Base-by-base conservation (phyloP, 2,113 vertebrate species). In the Hystrix cristata region DNA sequence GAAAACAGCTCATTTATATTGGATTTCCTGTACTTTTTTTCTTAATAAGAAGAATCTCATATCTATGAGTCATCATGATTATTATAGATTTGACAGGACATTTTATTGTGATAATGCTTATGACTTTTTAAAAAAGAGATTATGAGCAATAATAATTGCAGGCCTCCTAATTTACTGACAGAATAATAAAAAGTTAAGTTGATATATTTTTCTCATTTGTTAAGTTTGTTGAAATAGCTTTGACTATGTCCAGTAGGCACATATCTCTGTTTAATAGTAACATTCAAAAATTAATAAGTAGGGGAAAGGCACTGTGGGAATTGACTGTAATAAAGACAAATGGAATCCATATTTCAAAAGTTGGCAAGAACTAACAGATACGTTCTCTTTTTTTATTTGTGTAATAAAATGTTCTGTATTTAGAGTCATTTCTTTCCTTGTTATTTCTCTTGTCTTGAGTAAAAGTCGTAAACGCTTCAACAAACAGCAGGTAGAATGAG, bases 331-430 rank as follows among this genome's bases (percentile, higher is more conserved):
- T 97, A 97, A 96, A 98, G 95, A 97, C 97, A 98, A 97, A 98
- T 98, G 96, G 97, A 98, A 97, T 97, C 97, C 98, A 98, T 98
- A 98, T 98, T 98, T 98, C 97, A 97, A 97, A 97, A 98, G 96
- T 98, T 98, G 98, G 98, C 97, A 96, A 93, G 95, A 97, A 90
- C 95, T 92, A 97, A 97, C 95, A 97, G 94, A 97, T 97, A 95
- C 5, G 31, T 69, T 97, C 92, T 95, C 95, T 95, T 97, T 97
- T 96, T 98, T 97, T 97, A 95, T 96, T 97, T 95, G 67, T 96
- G 94, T 96, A 92, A 97, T 98, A 98, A 98, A 98, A 95, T 97
- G 93, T 96, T 95, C 21, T 16, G 76, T 69, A 96, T 87, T 95
- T 64, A 23, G 82, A 96, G 91, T 65, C 92, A 60, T 65, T 97